Conservation (phyloP, 2,797 vertebrate species). For the Pangasius djambal region DNA sequence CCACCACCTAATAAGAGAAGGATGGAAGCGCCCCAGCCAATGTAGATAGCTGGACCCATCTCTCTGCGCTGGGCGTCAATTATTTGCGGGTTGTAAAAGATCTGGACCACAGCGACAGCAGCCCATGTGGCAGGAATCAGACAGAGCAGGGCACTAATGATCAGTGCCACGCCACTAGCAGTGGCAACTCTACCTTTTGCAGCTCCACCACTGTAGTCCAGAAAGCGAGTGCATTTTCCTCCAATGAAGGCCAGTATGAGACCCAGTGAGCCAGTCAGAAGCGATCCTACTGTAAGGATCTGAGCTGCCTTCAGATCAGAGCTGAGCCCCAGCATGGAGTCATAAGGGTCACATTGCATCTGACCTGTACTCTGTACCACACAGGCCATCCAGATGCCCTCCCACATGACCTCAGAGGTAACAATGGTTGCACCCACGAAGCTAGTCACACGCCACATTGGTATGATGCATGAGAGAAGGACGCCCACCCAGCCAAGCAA, state of each 20-base stretch:
- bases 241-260: slow-evolving; percentile 79
- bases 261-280: slow-evolving; percentile 65
- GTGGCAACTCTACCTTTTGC: slow-evolving; percentile 72
- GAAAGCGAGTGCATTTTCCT: slow-evolving; percentile 82
- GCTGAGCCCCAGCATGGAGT: slow-evolving; percentile 73
- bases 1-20: slow-evolving; percentile 83
- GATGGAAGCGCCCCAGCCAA: slow-evolving; percentile 83
- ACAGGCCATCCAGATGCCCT: slow-evolving; percentile 83
- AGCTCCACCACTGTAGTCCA: slow-evolving; percentile 62
- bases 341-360: slow-evolving; percentile 75
- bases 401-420: slow-evolving; percentile 76
- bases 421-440: slow-evolving; percentile 78
- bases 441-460: slow-evolving; percentile 79
- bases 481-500: slow-evolving; percentile 74
- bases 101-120: slow-evolving; percentile 69
- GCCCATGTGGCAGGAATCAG: slow-evolving; percentile 78
- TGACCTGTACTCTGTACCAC: slow-evolving; percentile 77
- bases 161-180: slow-evolving; percentile 70
- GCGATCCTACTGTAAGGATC: slow-evolving; percentile 70
- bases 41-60: slow-evolving; percentile 84
- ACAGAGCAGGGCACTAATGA: slow-evolving; percentile 73
- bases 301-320: slow-evolving; percentile 74
- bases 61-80: slow-evolving; percentile 80
- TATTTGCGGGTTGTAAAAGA: slow-evolving; percentile 81
- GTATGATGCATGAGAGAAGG: slow-evolving; percentile 72